phyloP scores from a whole-genome alignment of 2,888 invertebrate species.

The Campoplex nolae region DNA sequence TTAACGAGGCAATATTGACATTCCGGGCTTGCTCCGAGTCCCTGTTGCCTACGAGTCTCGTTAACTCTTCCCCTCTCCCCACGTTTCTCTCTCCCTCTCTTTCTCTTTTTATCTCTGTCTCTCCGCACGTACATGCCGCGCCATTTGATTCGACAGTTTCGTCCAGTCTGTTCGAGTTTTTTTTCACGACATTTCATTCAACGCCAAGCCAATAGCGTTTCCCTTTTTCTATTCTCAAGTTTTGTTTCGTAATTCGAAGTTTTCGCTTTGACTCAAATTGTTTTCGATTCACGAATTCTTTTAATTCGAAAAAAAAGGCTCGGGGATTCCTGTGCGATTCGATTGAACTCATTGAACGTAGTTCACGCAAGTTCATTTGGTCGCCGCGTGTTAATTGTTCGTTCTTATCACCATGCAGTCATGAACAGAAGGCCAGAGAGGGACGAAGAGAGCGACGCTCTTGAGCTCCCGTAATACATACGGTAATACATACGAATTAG shows the following conservation, averaged over 20 bases:
- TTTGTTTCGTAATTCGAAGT: not conserved
- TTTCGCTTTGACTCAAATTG: not conserved
- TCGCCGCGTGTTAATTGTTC: slow-evolving; percentile 77
- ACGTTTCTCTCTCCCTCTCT: not conserved
- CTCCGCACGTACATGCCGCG: not conserved
- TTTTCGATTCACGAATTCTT: not conserved
- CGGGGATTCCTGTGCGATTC: not conserved
- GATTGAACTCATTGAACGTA: not conserved
- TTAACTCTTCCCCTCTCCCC: slow-evolving; percentile 15
- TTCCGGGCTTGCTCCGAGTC: slow-evolving; percentile 58
- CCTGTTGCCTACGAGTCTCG: slow-evolving; percentile 34
- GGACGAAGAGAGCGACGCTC: not conserved
- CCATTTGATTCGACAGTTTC: not conserved
- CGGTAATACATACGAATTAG: slow-evolving; percentile 39
- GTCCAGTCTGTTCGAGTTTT: not conserved
- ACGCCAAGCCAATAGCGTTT: not conserved
- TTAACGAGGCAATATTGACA: slow-evolving; percentile 66
- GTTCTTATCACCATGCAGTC: slow-evolving; percentile 72
- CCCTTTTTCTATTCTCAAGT: not conserved
- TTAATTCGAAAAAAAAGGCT: not conserved
- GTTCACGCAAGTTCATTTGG: slow-evolving; percentile 15
- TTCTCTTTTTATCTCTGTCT: not conserved
- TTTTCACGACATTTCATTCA: not conserved
- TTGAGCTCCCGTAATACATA: slow-evolving; percentile 35
- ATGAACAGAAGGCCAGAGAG: not conserved